These are phyloP conservation scores for Thunnus maccoyii DNA, from an alignment of 2,113 vertebrate genomes.

Conservation along the genomic window DNA sequence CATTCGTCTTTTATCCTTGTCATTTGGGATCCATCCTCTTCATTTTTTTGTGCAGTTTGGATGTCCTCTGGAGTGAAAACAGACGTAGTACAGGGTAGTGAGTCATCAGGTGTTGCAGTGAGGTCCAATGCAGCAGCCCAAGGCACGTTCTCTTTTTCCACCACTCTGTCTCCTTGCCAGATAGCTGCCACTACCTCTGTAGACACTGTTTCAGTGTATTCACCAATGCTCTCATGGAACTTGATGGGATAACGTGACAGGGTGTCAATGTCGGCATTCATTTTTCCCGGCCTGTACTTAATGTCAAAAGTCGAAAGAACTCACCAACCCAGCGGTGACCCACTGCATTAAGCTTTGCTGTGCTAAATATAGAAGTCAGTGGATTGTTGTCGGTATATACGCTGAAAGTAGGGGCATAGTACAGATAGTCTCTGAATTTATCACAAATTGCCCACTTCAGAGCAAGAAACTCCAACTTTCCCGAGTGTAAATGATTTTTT, in stretches of 20 bases:
- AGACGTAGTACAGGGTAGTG: accelerated
- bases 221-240: background rate
- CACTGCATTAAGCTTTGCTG: background rate
- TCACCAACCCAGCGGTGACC: background rate
- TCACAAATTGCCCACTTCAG: background rate
- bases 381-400: background rate
- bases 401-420: constrained; percentile 1
- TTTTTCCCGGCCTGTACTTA: background rate
- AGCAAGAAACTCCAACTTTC: constrained; percentile 6
- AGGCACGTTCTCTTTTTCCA: background rate
- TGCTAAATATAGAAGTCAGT: background rate
- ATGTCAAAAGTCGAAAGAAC: background rate
- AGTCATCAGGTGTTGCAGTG: background rate
- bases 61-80: constrained; percentile 20
- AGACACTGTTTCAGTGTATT: constrained; percentile 1
- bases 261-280: constrained; percentile 2
- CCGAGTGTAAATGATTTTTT: background rate
- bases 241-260: background rate
- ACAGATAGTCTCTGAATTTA: constrained; percentile 4
- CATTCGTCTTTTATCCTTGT: constrained; percentile 27
- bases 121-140: background rate
- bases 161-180: constrained; percentile 2
- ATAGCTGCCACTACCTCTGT: constrained; percentile 1
- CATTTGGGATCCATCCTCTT: constrained; percentile 9
- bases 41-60: background rate